Base-by-base conservation (phyloP, 2,113 vertebrate species). In the Aegithalos caudatus region DNA sequence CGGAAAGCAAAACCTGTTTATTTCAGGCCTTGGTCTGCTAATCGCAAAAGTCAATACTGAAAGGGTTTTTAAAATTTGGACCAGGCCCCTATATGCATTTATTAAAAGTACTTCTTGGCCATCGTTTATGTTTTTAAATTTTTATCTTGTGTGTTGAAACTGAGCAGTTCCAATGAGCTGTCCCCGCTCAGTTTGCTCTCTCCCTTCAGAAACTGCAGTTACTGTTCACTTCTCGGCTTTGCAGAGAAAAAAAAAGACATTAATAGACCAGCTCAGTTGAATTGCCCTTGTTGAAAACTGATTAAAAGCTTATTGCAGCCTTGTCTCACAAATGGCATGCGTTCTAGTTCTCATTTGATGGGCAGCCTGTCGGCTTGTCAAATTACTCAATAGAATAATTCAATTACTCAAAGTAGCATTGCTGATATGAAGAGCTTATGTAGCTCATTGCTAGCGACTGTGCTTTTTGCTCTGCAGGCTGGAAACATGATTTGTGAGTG, bases 221-320 rank as follows among this genome's bases (percentile, higher is more conserved):
- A 58, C 22, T 7, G 8, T 69, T 92, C 40, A 15, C 47, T 77
- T 82, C 38, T 58, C 73, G 74, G 82, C 54, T 94, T 83, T 50
- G 19, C 58, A 80, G 80, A 65, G 67, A 31, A 69, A 77, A 73
- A 48, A 38, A 94, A 86, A 80, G 37, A 35, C 67, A 35, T 92
- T 93, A 69, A 72, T 81, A 58, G 16, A 54, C 14, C 24, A 77
- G 44, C 51, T 86, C 67, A 38, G 42, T 88, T 86, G 53, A 88
- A 54, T 88, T 81, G 71, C 54, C 88, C 54, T 58, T 57, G 79
- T 77, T 85, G 74, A 76, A 85, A 93, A 81, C 90, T 83, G 90
- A 93, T 97, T 80, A 77, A 88, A 85, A 93, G 82, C 88, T 94
- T 86, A 66, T 50, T 76, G 35, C 85, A 82, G 71, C 92, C 62